These are phyloP conservation scores for Ciconia boyciana DNA, from an alignment of 2,113 vertebrate species.

Conservation along the genomic window DNA sequence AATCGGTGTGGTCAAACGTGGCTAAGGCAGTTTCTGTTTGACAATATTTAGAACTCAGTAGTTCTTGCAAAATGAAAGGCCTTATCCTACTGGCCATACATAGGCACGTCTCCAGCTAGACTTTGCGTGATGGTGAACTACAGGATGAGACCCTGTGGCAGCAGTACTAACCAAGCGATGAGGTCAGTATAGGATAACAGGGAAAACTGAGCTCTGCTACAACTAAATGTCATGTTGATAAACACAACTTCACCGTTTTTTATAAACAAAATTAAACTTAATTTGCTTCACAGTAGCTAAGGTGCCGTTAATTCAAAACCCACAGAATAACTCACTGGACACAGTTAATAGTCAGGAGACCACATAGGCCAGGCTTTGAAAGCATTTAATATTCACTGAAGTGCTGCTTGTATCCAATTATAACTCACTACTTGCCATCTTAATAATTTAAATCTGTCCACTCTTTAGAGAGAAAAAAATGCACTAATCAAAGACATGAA, in stretches of 20 bases:
- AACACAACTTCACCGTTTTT: constrained; percentile 60
- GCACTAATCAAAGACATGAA: constrained; percentile 80
- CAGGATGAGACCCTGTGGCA: background rate
- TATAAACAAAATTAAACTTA: constrained; percentile 74
- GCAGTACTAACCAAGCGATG: background rate
- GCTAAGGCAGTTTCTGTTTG: background rate
- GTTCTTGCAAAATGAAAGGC: background rate
- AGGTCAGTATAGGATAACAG: constrained; percentile 57
- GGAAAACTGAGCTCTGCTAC: constrained; percentile 41
- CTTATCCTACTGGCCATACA: background rate
- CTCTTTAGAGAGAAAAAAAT: constrained; percentile 70
- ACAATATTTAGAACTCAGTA: background rate
- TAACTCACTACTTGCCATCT: constrained; percentile 91
- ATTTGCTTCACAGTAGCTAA: constrained; percentile 68
- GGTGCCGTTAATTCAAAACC: constrained; percentile 69
- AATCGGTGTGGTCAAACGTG: background rate
- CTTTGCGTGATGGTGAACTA: background rate
- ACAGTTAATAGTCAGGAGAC: constrained; percentile 89
- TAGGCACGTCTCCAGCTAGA: background rate
- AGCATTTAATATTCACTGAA: constrained; percentile 92
- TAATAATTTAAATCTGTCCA: constrained; percentile 98
- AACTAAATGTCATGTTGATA: constrained; percentile 56
- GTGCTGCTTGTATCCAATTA: constrained; percentile 97
- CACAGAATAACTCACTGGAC: constrained; percentile 69
- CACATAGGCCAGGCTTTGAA: constrained; percentile 80